Conservation (phyloP, 2,113 vertebrate genomes). For the Paramormyrops kingsleyae region DNA sequence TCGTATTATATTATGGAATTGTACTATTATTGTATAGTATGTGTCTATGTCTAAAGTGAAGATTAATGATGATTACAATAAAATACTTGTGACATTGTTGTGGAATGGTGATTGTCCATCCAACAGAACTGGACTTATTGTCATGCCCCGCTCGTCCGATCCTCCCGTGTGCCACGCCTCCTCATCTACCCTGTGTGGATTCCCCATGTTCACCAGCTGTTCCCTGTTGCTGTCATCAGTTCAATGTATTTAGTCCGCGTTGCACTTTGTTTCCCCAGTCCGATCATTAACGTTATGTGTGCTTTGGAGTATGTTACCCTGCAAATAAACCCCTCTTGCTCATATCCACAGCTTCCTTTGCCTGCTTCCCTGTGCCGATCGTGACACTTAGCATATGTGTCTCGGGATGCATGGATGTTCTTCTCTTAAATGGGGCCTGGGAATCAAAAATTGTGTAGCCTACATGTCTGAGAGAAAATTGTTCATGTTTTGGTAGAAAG, state of each 20-base stretch:
- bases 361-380: no score
- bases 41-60: neutral
- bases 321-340: no score
- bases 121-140: neutral
- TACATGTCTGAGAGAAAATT: neutral
- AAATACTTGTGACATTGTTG: neutral
- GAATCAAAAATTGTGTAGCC: neutral
- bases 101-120: neutral
- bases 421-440: neutral
- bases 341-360: no score
- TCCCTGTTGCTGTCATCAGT: no score
- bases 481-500: neutral
- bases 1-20: neutral
- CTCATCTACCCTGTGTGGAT: no score
- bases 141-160: no score
- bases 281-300: no score
- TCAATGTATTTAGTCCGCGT: no score
- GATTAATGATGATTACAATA: neutral
- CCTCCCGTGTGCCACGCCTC: no score
- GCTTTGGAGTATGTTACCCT: no score
- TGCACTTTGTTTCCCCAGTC: no score
- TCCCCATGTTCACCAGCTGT: no score
- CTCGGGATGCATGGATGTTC: neutral
- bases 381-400: neutral
- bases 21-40: neutral